Evolutionary conservation across 2,113 vertebrate species (phyloP), one percentile per base, ranked within the genome.

Genomic region (Paramisgurnus dabryanus): DNA sequence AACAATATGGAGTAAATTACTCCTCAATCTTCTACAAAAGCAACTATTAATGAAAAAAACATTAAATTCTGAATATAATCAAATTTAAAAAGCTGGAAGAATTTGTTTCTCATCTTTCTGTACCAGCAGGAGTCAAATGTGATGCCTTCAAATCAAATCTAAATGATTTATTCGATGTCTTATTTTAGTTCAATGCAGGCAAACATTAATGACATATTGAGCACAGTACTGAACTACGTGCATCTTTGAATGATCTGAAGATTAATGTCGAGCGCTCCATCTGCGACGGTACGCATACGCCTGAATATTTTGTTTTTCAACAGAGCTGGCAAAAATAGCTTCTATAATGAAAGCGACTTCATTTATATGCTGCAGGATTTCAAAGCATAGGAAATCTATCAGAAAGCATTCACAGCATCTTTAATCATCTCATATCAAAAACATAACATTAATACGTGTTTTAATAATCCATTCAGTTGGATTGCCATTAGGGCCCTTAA

Each of bases 311-410:
- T n/a, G 43, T 64, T 76, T 12, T 49, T 76, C 22, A 76, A 76
- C 72, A 49, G 47, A 22, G 22, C 41, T 64, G 60, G 58, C 58
- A 64, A 64, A 76, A 76, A 76, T 64, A 76, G 43, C 73, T 34
- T 34, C 41, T 64, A 4, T 73, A 5, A 15, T 50, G 34, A 80
- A 66, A 63, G 8, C 12, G 7, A 3, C 40, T 67, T 49, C 41
- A 17, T 63, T 63, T 70, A 49, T 27, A 39, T 13, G 12, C 7
- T 63, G 18, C 27, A 40, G 68, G 39, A 79, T 63, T 50, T 71
- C 18, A 58, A 7, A 15, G 15, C 15, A 75, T n/a, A 43, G 3
- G 3, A 58, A 66, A 43, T 49, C 70, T 55, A 34, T 40, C 47
- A 58, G 11, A 68, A 39, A 50, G 49, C 15, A 39, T 17, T 13